Conservation (phyloP, 1,140 invertebrate species). For the Drosophila carrolli region DNA sequence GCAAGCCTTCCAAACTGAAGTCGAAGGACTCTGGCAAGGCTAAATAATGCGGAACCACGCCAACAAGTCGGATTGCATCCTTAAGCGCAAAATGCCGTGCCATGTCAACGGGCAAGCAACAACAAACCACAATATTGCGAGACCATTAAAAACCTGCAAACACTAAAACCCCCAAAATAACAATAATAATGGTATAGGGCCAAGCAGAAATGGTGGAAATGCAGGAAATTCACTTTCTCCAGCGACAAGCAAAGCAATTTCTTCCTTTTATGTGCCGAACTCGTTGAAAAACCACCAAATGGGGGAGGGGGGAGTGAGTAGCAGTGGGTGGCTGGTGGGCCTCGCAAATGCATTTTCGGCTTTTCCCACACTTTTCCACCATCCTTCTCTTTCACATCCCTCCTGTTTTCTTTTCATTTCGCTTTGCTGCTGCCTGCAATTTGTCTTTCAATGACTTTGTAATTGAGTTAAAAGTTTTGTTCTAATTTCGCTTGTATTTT, state of each 20-base stretch:
- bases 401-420: constrained; percentile 14
- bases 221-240: constrained; percentile 64
- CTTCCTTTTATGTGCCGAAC: constrained; percentile 32
- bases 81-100: constrained; percentile 68
- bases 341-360: constrained; percentile 35
- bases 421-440: constrained; percentile 47
- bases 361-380: constrained; percentile 31
- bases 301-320: not conserved
- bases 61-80: constrained; percentile 45
- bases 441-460: constrained; percentile 62
- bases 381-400: constrained; percentile 7
- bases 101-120: constrained; percentile 34
- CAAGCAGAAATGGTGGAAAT: constrained; percentile 29
- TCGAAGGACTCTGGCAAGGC: constrained; percentile 17
- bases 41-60: constrained; percentile 1
- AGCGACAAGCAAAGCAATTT: constrained; percentile 37
- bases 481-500: constrained; percentile 48
- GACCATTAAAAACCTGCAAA: constrained; percentile 59
- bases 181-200: constrained; percentile 47
- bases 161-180: constrained; percentile 44
- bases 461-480: constrained; percentile 72
- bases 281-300: constrained; percentile 33
- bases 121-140: constrained; percentile 46
- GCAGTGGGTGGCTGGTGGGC: not conserved
- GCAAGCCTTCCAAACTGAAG: not conserved